A percentile compares a stretch with the other conserved stretches of the same genome.
Conservation (phyloP, 2,888 invertebrate species). For the Acleris emargana region DNA sequence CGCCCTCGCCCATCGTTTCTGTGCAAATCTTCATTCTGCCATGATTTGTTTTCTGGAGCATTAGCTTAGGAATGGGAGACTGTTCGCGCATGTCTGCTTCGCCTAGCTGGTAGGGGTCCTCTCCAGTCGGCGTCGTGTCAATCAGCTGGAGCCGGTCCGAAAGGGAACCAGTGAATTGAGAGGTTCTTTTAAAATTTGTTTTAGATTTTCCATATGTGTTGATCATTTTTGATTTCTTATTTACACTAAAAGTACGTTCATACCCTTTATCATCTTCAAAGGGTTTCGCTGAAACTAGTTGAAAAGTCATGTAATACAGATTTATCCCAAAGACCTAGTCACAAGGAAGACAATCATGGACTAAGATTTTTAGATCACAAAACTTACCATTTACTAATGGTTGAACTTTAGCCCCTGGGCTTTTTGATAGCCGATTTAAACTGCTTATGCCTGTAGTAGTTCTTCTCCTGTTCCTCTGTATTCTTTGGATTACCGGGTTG, state of each 20-base stretch:
- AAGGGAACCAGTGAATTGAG: conserved; percentile 65
- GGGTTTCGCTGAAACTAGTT: conserved; percentile 52
- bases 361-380: not conserved
- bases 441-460: conserved; percentile 62
- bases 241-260: conserved; percentile 57
- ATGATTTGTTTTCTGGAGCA: conserved; percentile 70
- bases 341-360: too few species aligned
- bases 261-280: conserved; percentile 56
- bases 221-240: conserved; percentile 69
- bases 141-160: conserved; percentile 71
- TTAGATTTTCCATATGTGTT: conserved; percentile 66
- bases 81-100: conserved; percentile 77
- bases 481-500: conserved; percentile 67
- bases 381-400: conserved; percentile 54
- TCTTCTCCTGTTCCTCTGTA: conserved; percentile 62
- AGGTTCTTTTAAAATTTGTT: conserved; percentile 52
- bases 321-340: too few species aligned
- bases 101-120: conserved; percentile 75
- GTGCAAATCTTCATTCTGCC: conserved; percentile 61
- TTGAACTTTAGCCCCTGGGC: conserved; percentile 51
- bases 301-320: too few species aligned
- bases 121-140: conserved; percentile 75
- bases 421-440: conserved; percentile 64
- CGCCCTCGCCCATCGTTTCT: conserved; percentile 46
- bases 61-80: conserved; percentile 75